A percentile compares a stretch with the other conserved stretches of the same genome.
These are phyloP conservation scores for Perccottus glenii DNA, from an alignment of 2,113 vertebrate species.

Conservation along the genomic window DNA sequence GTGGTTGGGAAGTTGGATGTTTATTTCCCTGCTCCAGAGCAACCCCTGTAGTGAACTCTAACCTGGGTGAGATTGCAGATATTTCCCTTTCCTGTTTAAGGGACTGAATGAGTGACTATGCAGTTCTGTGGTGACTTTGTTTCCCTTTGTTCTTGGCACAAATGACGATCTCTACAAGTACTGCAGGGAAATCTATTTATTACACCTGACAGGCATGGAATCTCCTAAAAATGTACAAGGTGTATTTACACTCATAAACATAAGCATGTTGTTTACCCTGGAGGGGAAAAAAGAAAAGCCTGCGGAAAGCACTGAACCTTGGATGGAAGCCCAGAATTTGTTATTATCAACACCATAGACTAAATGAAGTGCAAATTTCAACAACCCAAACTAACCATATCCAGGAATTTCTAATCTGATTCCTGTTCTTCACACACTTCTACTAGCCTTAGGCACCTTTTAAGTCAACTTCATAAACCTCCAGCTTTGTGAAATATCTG, in stretches of 20 bases:
- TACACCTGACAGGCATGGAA: neutral
- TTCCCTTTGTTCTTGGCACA: neutral
- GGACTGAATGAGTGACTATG: neutral
- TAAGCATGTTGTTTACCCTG: neutral
- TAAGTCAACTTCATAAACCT: too few species aligned
- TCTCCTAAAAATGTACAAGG: neutral
- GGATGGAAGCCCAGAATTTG: neutral
- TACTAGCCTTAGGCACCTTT: too few species aligned
- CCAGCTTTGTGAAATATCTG: too few species aligned
- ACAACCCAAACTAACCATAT: too few species aligned
- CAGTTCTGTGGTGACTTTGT: neutral
- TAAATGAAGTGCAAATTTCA: too few species aligned
- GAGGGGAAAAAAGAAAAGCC: neutral
- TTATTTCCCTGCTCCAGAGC: neutral
- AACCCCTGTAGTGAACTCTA: neutral
- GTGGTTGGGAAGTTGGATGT: neutral
- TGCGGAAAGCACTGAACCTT: neutral
- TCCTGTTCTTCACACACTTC: too few species aligned
- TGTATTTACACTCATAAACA: neutral
- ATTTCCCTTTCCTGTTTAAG: constrained; percentile 1
- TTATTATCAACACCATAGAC: too few species aligned
- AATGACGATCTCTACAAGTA: neutral
- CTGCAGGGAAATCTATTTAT: neutral
- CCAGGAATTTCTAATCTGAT: too few species aligned
- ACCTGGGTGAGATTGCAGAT: too few species aligned